Percentiles rank a stretch among this genome's conserved stretches.
Conservation (phyloP, 2,797 vertebrate genomes). For the Tangara arthus region DNA sequence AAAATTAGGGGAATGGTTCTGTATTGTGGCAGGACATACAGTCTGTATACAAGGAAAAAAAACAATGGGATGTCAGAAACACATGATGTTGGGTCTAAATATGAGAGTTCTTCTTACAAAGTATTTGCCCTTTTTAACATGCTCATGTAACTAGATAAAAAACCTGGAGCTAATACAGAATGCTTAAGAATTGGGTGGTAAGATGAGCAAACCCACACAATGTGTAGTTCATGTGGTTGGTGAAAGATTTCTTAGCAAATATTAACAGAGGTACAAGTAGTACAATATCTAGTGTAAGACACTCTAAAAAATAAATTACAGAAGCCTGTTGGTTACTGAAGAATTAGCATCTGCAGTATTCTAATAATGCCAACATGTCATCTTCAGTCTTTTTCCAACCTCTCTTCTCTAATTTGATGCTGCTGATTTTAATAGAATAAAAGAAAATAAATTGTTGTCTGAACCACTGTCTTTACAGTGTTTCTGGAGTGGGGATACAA, state of each 20-base stretch:
- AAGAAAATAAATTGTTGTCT: slow-evolving; percentile 51
- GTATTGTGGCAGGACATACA: not conserved
- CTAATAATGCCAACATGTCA: slow-evolving; percentile 26
- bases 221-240: not conserved
- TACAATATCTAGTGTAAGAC: not conserved
- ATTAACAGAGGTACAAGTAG: not conserved
- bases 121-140: not conserved
- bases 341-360: slow-evolving; percentile 3
- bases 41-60: not conserved
- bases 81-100: not conserved
- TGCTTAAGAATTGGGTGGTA: not conserved
- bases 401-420: slow-evolving; percentile 20
- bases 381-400: slow-evolving; percentile 16
- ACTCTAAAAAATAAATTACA: not conserved
- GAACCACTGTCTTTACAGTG: slow-evolving; percentile 40
- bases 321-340: slow-evolving; percentile 3
- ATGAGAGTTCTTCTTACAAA: not conserved
- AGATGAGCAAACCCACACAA: not conserved
- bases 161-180: not conserved
- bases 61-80: not conserved
- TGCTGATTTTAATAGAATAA: slow-evolving; percentile 57
- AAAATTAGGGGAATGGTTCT: not conserved
- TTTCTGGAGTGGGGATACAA: slow-evolving; percentile 17
- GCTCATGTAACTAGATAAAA: not conserved
- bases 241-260: not conserved